phyloP scores from a whole-genome alignment of 1,140 invertebrate genomes.

The Zaprionus ornatus region DNA sequence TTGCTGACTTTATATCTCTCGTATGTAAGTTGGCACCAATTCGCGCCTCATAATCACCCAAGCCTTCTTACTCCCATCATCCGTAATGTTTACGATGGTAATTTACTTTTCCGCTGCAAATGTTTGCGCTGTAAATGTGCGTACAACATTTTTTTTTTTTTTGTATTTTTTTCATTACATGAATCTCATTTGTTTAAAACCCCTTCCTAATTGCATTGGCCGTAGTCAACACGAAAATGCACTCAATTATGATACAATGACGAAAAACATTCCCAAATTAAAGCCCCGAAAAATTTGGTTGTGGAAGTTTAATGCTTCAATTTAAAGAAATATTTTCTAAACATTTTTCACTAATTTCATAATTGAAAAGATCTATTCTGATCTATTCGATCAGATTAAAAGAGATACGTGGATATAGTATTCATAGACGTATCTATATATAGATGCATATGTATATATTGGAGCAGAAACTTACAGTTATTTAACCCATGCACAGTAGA shows the following conservation, averaged over 20 bases:
- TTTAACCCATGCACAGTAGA: slow-evolving; percentile 8
- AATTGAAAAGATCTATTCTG: no score
- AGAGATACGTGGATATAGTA: no score
- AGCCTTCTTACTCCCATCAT: background rate
- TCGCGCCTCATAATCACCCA: background rate
- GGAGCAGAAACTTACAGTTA: background rate
- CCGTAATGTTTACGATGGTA: slow-evolving; percentile 53
- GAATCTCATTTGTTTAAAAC: slow-evolving; percentile 32
- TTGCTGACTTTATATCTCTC: slow-evolving; percentile 23
- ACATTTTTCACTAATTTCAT: background rate
- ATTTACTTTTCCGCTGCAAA: slow-evolving; percentile 66
- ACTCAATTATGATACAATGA: slow-evolving; percentile 45
- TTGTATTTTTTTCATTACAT: slow-evolving; percentile 11
- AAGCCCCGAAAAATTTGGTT: background rate
- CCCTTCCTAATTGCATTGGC: slow-evolving; percentile 54
- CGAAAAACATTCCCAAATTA: background rate
- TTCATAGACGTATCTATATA: no score
- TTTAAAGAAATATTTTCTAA: background rate
- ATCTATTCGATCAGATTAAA: no score
- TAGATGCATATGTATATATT: no score
- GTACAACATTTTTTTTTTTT: slow-evolving; percentile 8
- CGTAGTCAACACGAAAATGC: slow-evolving; percentile 62
- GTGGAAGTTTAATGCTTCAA: background rate
- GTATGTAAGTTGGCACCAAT: slow-evolving; percentile 32
- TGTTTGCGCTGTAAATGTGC: slow-evolving; percentile 24